phyloP scores from a whole-genome alignment of 2,797 vertebrate genomes.

The Mus minutoides region DNA sequence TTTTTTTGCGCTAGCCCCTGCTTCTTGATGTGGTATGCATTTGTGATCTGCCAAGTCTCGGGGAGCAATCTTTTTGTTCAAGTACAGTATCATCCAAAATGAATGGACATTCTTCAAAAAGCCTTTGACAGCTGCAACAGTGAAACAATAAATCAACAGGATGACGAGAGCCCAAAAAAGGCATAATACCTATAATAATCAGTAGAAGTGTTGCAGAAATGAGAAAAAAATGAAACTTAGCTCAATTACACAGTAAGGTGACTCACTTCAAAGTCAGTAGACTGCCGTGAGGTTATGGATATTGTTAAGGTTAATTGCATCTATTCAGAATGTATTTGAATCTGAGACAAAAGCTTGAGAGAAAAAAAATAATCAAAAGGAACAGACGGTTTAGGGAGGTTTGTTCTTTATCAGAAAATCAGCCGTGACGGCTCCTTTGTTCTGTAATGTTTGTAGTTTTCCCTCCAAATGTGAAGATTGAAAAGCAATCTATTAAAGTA shows the following conservation, averaged over 20 bases:
- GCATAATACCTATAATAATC: slow-evolving; percentile 80
- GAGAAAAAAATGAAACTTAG: slow-evolving; percentile 68
- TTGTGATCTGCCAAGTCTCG: slow-evolving; percentile 58
- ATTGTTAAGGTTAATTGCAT: slow-evolving; percentile 83
- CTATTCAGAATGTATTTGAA: slow-evolving; percentile 80
- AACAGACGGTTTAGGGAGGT: slow-evolving; percentile 74
- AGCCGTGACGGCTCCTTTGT: slow-evolving; percentile 41
- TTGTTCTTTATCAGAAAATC: slow-evolving; percentile 77
- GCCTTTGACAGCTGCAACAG: slow-evolving; percentile 79
- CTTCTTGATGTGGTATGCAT: slow-evolving; percentile 1
- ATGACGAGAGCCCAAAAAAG: slow-evolving; percentile 81
- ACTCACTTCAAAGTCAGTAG: slow-evolving; percentile 83
- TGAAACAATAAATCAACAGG: slow-evolving; percentile 78
- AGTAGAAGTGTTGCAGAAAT: slow-evolving; percentile 74
- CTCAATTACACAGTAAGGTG: slow-evolving; percentile 81
- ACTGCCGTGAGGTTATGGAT: slow-evolving; percentile 82
- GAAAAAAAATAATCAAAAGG: slow-evolving; percentile 77
- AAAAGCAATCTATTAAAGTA: slow-evolving; percentile 77
- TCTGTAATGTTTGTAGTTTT: slow-evolving; percentile 68
- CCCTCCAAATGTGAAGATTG: slow-evolving; percentile 73
- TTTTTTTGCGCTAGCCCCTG: not conserved
- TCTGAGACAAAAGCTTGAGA: slow-evolving; percentile 84
- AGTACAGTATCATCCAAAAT: slow-evolving; percentile 76
- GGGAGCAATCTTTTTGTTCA: slow-evolving; percentile 73
- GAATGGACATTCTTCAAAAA: slow-evolving; percentile 73